These are phyloP conservation scores for Cyclina sinensis DNA, from an alignment of 1,140 invertebrate species.

Conservation along the genomic window DNA sequence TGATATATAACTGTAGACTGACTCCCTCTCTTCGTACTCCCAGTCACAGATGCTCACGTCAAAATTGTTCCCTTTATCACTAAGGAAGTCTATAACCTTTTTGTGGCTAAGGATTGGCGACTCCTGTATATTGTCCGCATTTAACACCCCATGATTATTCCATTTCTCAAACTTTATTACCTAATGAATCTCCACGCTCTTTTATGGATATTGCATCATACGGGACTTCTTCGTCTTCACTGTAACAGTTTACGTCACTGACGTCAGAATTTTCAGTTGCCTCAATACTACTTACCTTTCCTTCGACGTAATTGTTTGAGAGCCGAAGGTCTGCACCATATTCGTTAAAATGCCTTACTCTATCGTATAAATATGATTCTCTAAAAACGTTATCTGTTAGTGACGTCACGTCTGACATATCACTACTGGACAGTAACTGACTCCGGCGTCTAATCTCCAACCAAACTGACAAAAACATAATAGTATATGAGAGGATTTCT, in stretches of 20 bases:
- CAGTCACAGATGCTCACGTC: not conserved
- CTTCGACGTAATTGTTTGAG: not conserved
- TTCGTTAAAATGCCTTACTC: not conserved
- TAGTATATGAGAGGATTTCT: too few species aligned
- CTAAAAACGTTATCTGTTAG: not conserved
- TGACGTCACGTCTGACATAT: not conserved
- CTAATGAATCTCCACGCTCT: too few species aligned
- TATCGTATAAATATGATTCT: not conserved
- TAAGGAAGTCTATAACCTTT: conserved; percentile 16
- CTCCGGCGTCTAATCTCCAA: conserved; percentile 4
- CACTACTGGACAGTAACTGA: not conserved
- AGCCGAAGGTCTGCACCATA: not conserved
- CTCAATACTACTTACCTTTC: not conserved
- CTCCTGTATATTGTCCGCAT: not conserved
- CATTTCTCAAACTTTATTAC: not conserved
- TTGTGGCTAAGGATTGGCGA: not conserved
- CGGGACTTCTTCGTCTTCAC: not conserved
- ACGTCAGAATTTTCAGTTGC: not conserved
- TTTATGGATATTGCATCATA: too few species aligned
- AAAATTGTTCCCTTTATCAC: not conserved
- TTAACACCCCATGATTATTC: not conserved
- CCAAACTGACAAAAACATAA: too few species aligned
- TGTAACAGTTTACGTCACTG: too few species aligned
- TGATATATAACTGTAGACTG: not conserved
- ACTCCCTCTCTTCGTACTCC: conserved; percentile 3